Conservation (phyloP, 2,797 vertebrate genomes). For the Brotogeris chrysoptera region DNA sequence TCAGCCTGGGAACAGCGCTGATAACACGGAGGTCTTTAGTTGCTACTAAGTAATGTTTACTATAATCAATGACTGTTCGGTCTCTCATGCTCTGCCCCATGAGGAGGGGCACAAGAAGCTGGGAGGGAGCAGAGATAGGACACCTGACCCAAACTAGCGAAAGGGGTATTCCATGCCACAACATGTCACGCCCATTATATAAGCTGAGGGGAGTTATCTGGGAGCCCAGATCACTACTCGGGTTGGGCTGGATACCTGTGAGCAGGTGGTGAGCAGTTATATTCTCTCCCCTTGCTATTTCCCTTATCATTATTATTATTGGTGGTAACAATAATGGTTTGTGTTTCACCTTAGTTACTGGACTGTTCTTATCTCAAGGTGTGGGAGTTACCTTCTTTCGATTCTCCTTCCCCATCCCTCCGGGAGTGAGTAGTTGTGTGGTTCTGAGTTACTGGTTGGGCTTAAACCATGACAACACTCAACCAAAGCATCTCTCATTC, state of each 20-base stretch:
- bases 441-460: neutral
- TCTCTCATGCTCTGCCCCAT: neutral
- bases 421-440: neutral
- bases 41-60: neutral
- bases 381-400: neutral
- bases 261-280: neutral
- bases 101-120: neutral
- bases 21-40: neutral
- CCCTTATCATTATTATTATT: neutral
- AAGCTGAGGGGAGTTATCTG: neutral
- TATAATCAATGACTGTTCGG: neutral
- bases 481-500: neutral
- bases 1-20: neutral
- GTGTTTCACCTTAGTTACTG: neutral
- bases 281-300: neutral
- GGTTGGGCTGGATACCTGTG: neutral
- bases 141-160: neutral
- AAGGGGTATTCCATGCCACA: neutral
- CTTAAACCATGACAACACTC: neutral
- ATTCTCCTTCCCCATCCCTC: neutral
- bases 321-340: neutral
- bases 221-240: neutral
- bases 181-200: neutral
- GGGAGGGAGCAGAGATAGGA: neutral
- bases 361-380: neutral